A percentile compares a stretch with the other conserved stretches of the same genome.
These are phyloP conservation scores for Philereme transversata DNA, from an alignment of 2,888 invertebrate species.

Conservation along the genomic window DNA sequence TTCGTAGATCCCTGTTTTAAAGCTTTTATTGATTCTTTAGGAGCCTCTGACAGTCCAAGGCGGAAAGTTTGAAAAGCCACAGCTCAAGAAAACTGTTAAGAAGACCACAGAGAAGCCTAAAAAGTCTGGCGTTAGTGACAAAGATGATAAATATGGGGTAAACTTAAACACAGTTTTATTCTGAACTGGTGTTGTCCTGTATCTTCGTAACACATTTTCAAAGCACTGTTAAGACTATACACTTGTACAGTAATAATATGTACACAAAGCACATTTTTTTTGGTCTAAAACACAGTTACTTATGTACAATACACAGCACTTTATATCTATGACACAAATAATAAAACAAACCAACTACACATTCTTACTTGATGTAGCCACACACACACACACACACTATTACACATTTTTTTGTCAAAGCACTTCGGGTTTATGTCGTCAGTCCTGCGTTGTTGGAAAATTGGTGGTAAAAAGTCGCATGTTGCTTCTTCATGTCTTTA, in stretches of 20 bases:
- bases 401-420: constrained; percentile 34
- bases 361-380: constrained; percentile 20
- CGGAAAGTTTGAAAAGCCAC: constrained; percentile 78
- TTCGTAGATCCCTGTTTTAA: constrained; percentile 53
- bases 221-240: constrained; percentile 23
- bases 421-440: constrained; percentile 31
- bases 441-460: constrained; percentile 42
- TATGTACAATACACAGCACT: constrained; percentile 17
- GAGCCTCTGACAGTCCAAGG: constrained; percentile 73
- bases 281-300: constrained; percentile 9
- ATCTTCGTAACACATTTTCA: constrained; percentile 41
- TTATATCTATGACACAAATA: constrained; percentile 1
- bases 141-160: constrained; percentile 59
- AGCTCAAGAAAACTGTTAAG: constrained; percentile 77
- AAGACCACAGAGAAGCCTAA: constrained; percentile 69
- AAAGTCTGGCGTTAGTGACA: constrained; percentile 55
- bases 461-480: constrained; percentile 67
- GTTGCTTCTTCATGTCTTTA: constrained; percentile 55
- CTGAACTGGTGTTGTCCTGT: constrained; percentile 51
- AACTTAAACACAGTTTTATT: constrained; percentile 63
- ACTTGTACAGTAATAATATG: constrained; percentile 25
- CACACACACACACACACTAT: constrained; percentile 13
- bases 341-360: constrained; percentile 2
- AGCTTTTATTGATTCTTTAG: constrained; percentile 70
- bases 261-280: constrained; percentile 15